These are phyloP conservation scores for Sebastes oblongus DNA, from an alignment of 2,797 vertebrate species.

Conservation along the genomic window DNA sequence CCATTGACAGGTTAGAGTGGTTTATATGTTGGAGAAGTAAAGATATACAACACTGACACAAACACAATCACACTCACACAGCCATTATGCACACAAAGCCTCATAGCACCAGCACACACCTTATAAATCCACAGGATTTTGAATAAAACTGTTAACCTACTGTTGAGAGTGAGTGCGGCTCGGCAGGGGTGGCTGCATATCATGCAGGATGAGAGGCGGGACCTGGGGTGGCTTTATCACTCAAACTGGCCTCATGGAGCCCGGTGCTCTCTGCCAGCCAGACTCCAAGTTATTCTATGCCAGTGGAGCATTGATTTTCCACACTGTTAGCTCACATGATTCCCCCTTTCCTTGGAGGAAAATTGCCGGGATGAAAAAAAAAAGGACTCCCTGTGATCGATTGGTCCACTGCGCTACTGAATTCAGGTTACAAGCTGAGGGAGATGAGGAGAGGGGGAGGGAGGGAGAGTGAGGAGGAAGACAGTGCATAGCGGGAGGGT, in stretches of 20 bases:
- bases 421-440: conserved; percentile 80
- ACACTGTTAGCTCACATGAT: conserved; percentile 85
- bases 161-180: conserved; percentile 59
- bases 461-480: conserved; percentile 26
- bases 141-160: conserved; percentile 73
- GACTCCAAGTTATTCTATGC: conserved; percentile 80
- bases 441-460: conserved; percentile 57
- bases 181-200: conserved; percentile 61
- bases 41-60: not conserved
- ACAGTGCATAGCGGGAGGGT: conserved; percentile 35
- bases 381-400: conserved; percentile 80
- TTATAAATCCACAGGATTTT: conserved; percentile 65
- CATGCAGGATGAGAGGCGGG: conserved; percentile 63
- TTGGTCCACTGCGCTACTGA: conserved; percentile 77
- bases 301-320: conserved; percentile 83
- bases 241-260: conserved; percentile 72
- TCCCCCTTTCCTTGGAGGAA: conserved; percentile 80
- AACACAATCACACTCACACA: conserved; percentile 12
- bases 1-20: not conserved
- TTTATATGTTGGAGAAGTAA: not conserved
- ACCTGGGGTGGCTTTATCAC: conserved; percentile 73
- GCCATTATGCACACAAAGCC: conserved; percentile 38
- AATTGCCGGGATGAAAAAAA: conserved; percentile 74
- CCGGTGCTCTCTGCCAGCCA: conserved; percentile 70
- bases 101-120: conserved; percentile 21